Base-by-base conservation (phyloP, 64 coral and sea anemone genomes). In the Porites australiensis region DNA sequence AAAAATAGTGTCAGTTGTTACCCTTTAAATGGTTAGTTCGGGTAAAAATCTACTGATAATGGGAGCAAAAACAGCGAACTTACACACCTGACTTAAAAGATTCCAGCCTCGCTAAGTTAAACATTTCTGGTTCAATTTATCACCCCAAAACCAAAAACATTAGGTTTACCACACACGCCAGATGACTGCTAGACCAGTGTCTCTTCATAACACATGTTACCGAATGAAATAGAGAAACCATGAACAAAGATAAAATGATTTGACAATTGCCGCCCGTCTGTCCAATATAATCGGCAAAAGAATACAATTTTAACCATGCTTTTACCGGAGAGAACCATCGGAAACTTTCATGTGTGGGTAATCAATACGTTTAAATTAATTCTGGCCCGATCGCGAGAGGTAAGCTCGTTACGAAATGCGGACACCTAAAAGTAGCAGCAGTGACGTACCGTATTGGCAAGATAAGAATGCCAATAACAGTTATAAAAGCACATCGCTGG, bases 41-140 rank as follows among this genome's bases (percentile, higher is more conserved):
- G 55, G 6, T 22, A 15, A 58, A 43, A 64, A 45, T 6, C 13
- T 5, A 47, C 13, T 64, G 63, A 50, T 15, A 82, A 8, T 4
- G 0, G 63, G 68, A 21, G 51, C 19, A 48, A 67, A 68, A 48
- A 68, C 60, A 68, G 15, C 8, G n/a, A 84, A 68, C 16, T 21
- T 19, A 84, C 62, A 84, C 50, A 84, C 81, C 81, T 84, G 58
- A 46, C 16, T 46, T n/a, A 7, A 13, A n/a, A 50, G 81, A 51
- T 51, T 84, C 81, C 63, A 84, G 19, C 81, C 44, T 68, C 81
- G 69, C 44, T n/a, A 82, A 62, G 79, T 82, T 82, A 64, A 64
- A 82, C 58, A 82, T 82, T 48, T 63, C 43, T 13, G 64, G 13
- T 15, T 47, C 9, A 43, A 47, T 65, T 64, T 61, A 48, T 18